Percentiles rank a stretch among this genome's conserved stretches.
Evolutionary conservation across 2,113 vertebrate species (phyloP).

Genomic region (Zootoca vivipara): DNA sequence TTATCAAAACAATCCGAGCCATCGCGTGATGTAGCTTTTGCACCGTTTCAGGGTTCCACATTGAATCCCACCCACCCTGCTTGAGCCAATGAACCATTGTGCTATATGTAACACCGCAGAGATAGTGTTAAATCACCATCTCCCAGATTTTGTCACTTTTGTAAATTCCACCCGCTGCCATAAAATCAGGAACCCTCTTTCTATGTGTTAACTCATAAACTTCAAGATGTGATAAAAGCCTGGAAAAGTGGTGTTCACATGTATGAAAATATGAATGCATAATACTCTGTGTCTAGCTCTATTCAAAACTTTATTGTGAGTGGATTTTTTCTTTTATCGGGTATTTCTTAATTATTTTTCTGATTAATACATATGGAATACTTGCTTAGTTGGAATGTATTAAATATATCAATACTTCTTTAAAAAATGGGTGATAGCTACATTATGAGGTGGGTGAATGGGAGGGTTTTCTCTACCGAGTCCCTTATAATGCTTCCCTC

Average conservation of each 20-base stretch:
- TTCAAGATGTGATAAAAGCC: too few relatives aligned
- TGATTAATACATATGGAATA: neutral
- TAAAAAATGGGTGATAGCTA: neutral
- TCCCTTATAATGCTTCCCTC: neutral
- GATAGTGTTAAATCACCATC: too few relatives aligned
- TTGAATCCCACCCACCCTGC: neutral
- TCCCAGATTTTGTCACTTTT: too few relatives aligned
- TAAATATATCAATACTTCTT: neutral
- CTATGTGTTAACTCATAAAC: too few relatives aligned
- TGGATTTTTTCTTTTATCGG: neutral
- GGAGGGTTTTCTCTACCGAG: neutral
- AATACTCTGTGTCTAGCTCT: neutral
- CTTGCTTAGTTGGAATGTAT: neutral
- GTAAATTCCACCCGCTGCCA: too few relatives aligned
- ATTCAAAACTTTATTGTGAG: neutral
- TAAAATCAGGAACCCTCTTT: too few relatives aligned
- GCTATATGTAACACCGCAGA: too few relatives aligned
- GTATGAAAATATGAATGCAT: neutral
- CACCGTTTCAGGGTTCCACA: neutral
- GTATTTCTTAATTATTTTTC: neutral
- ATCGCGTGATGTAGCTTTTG: accelerated
- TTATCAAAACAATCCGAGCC: neutral
- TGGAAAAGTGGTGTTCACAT: too few relatives aligned
- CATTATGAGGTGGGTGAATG: neutral
- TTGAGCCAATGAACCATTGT: too few relatives aligned